Conservation (phyloP, 2,797 vertebrate species). For the Acropternis orthonyx region DNA sequence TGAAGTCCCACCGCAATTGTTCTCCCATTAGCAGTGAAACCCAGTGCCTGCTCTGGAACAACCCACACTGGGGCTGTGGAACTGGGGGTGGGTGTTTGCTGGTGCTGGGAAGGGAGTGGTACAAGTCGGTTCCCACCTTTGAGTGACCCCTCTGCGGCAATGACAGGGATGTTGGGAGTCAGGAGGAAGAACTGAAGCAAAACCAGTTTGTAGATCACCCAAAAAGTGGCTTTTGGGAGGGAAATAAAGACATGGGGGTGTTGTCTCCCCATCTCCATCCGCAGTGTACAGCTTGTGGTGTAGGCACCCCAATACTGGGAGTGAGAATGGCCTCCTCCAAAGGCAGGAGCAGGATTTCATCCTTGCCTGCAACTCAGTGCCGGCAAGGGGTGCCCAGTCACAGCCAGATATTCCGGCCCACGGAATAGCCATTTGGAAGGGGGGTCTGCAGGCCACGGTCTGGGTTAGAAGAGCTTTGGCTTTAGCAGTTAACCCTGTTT, state of each 20-base stretch:
- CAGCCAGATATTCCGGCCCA: not conserved
- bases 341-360: not conserved
- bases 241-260: not conserved
- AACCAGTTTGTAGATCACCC: not conserved
- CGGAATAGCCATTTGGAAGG: not conserved
- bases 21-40: not conserved
- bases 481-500: not conserved
- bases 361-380: not conserved
- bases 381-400: not conserved
- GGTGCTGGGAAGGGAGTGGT: not conserved
- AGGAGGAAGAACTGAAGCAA: not conserved
- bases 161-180: rapidly evolving
- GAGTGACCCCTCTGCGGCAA: no score
- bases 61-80: not conserved
- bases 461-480: not conserved
- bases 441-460: rapidly evolving
- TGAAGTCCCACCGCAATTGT: not conserved
- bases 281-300: rapidly evolving
- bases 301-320: not conserved
- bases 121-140: not conserved
- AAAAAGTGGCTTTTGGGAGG: rapidly evolving
- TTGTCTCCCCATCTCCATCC: not conserved
- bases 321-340: not conserved
- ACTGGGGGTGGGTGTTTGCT: rapidly evolving
- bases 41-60: rapidly evolving